Conservation (phyloP, 1,140 invertebrate genomes). For the Drosophila truncata region DNA sequence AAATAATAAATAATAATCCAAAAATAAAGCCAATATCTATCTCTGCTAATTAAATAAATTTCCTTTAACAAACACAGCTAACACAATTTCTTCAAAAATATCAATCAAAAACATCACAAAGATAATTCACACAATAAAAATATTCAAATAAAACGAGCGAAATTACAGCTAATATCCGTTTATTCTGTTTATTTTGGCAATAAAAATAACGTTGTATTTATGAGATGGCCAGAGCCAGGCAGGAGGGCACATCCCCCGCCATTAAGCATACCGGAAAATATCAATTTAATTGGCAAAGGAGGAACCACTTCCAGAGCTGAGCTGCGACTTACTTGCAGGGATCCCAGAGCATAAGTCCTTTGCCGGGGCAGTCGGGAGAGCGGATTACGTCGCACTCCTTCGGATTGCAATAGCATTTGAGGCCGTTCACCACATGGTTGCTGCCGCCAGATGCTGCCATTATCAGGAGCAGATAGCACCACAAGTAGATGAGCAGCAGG, state of each 20-base stretch:
- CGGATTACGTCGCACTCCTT: slow-evolving; percentile 87
- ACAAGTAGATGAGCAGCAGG: slow-evolving; percentile 82
- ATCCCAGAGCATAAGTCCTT: slow-evolving; percentile 87
- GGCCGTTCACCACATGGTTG: slow-evolving; percentile 79
- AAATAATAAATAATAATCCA: not conserved
- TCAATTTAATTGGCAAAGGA: slow-evolving; percentile 24
- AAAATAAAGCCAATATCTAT: not conserved
- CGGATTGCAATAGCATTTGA: slow-evolving; percentile 86
- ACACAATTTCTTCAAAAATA: not conserved
- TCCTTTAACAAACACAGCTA: not conserved
- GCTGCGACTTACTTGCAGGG: slow-evolving; percentile 86
- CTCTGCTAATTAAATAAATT: not conserved
- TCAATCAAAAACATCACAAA: slow-evolving; percentile 3
- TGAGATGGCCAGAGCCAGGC: no score
- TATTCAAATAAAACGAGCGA: slow-evolving; percentile 4
- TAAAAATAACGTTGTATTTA: slow-evolving; percentile 42
- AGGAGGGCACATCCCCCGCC: not conserved
- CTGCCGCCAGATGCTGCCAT: slow-evolving; percentile 81
- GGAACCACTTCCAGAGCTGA: not conserved
- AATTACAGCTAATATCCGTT: slow-evolving; percentile 21
- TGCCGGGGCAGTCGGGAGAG: slow-evolving; percentile 86
- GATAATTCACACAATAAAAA: slow-evolving; percentile 18
- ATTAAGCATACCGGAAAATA: slow-evolving; percentile 19
- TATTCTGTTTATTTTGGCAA: not conserved
- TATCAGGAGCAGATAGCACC: slow-evolving; percentile 82